Conservation (phyloP, 2,113 vertebrate genomes). For the Scopus umbretta region DNA sequence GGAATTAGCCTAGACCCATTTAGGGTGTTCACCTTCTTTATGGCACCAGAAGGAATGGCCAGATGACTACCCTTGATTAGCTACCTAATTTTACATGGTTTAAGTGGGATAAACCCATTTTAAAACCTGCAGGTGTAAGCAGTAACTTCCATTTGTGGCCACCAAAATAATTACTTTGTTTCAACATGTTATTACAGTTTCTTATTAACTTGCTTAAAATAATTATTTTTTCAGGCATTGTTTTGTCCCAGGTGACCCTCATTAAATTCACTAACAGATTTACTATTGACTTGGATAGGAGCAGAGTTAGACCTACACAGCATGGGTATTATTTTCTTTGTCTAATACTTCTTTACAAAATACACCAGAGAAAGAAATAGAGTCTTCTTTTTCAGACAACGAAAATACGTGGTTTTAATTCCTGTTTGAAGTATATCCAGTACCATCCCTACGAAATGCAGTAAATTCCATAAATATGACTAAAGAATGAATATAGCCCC, state of each 20-base stretch:
- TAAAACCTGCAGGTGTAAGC: not conserved
- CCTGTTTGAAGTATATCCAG: not conserved
- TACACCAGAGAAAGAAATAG: not conserved
- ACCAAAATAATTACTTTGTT: not conserved
- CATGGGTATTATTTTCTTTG: not conserved
- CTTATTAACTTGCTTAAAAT: slow-evolving; percentile 14
- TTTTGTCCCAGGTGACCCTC: not conserved
- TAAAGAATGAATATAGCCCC: not conserved
- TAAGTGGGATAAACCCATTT: not conserved
- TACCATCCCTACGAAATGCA: not conserved
- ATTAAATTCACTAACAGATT: slow-evolving; percentile 19
- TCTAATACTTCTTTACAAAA: not conserved
- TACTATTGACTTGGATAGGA: not conserved
- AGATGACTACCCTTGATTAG: not conserved
- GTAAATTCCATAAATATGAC: not conserved
- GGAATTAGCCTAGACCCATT: not conserved
- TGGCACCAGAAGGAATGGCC: not conserved
- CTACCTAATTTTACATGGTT: not conserved
- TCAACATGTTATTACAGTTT: not conserved
- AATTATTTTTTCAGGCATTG: not conserved
- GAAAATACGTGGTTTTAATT: not conserved
- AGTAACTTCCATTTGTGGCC: not conserved
- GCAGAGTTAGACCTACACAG: not conserved
- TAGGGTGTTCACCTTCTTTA: not conserved
- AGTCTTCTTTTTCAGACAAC: not conserved